phyloP scores from a whole-genome alignment of 53 echinoderm and acorn worm genomes.

The Zoroaster sp. region DNA sequence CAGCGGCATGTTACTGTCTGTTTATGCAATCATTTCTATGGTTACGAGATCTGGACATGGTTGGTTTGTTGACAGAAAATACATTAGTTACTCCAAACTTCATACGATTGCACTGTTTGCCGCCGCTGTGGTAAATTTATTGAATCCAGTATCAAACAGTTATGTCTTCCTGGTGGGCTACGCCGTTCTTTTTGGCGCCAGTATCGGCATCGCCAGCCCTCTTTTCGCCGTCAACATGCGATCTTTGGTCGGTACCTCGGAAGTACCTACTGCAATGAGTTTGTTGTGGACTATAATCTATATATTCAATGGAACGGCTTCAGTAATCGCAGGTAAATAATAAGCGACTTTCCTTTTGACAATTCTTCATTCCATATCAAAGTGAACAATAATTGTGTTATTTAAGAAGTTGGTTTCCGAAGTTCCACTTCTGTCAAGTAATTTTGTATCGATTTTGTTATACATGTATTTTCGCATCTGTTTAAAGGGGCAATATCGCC shows the following conservation, averaged over 20 bases:
- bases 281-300: not conserved
- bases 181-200: not conserved
- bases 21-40: not conserved
- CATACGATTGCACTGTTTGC: not conserved
- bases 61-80: conserved; percentile 4
- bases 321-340: conserved; percentile 14
- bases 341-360: not conserved
- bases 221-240: not conserved
- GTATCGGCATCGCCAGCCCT: not conserved
- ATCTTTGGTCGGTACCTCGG: not conserved
- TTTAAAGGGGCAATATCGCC: too few species aligned
- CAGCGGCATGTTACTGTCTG: not conserved
- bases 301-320: not conserved
- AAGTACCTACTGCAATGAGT: not conserved
- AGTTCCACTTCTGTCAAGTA: not conserved
- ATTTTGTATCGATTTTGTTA: too few species aligned
- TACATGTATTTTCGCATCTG: too few species aligned
- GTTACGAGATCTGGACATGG: not conserved
- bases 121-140: not conserved
- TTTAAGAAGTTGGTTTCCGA: not conserved
- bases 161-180: not conserved
- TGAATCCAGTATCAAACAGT: conserved; percentile 16
- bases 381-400: too few species aligned
- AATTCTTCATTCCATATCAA: too few species aligned
- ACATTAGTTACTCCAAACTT: not conserved